Evolutionary conservation across 2,797 vertebrate species (phyloP).

Genomic region (Protonibea diacanthus): DNA sequence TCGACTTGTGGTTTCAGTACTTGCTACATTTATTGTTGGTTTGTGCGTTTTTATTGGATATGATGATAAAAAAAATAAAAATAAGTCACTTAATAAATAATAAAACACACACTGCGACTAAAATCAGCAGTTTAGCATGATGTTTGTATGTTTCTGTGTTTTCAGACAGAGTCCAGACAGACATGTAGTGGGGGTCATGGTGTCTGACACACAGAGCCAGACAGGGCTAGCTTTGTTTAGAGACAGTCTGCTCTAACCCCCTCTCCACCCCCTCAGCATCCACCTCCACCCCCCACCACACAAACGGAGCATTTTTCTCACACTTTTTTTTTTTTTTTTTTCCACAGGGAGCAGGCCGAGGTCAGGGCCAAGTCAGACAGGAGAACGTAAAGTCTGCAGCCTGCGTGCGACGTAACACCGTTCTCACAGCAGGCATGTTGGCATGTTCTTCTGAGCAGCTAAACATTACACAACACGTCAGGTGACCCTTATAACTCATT

Average conservation of each 20-base stretch:
- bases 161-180: slow-evolving; percentile 48
- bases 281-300: slow-evolving; percentile 24
- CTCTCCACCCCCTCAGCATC: background rate
- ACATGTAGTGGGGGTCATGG: slow-evolving; percentile 44
- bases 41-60: background rate
- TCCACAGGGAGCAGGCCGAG: slow-evolving; percentile 59
- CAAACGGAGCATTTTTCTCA: slow-evolving; percentile 55
- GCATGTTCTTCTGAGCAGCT: slow-evolving; percentile 18
- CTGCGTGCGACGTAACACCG: slow-evolving; percentile 31
- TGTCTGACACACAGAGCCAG: slow-evolving; percentile 36
- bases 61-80: background rate
- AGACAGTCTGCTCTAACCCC: slow-evolving; percentile 63
- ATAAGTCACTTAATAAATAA: background rate
- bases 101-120: background rate
- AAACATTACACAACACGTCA: slow-evolving; percentile 28
- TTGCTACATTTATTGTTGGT: background rate
- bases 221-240: slow-evolving; percentile 76
- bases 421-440: slow-evolving; percentile 18
- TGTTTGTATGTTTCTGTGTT: background rate
- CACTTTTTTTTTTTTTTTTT: slow-evolving; percentile 45
- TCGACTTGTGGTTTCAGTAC: background rate
- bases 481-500: background rate
- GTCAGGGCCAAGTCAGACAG: slow-evolving; percentile 74
- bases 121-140: too few relatives aligned
- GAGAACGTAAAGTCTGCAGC: slow-evolving; percentile 40